Percentiles rank a stretch among this genome's conserved stretches.
These are phyloP conservation scores for Strigops habroptila DNA, from an alignment of 2,113 vertebrate genomes.

Conservation along the genomic window DNA sequence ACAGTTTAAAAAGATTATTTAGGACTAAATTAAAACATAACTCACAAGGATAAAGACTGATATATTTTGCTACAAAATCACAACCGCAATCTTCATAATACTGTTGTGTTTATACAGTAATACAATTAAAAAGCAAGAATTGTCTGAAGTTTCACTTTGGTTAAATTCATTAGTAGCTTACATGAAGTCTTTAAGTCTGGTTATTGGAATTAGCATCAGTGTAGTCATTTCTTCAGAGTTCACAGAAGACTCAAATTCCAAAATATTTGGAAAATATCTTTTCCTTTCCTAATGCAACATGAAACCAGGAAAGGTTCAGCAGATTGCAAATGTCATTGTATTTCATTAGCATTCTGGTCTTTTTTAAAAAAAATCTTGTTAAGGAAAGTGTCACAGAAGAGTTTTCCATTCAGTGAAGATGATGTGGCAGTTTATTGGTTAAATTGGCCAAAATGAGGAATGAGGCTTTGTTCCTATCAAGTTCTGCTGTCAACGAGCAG, in stretches of 20 bases:
- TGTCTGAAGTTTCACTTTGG: neutral
- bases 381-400: neutral
- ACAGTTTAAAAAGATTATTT: neutral
- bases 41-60: neutral
- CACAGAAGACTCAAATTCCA: neutral
- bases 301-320: neutral
- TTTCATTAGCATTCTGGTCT: neutral
- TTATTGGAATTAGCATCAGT: neutral
- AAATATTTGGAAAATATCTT: neutral
- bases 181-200: neutral
- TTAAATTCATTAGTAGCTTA: neutral
- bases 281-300: neutral
- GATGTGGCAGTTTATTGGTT: neutral
- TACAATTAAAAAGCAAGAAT: neutral
- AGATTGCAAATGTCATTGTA: neutral
- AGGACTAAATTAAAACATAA: neutral
- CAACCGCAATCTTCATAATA: neutral
- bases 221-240: neutral
- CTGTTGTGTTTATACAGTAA: neutral
- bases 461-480: neutral
- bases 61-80: neutral
- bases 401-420: neutral
- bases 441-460: neutral
- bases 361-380: neutral
- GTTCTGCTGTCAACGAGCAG: neutral